These are phyloP conservation scores for Zoanthus gigantus DNA, from an alignment of 92 coral and sea anemone genomes.

Conservation along the genomic window DNA sequence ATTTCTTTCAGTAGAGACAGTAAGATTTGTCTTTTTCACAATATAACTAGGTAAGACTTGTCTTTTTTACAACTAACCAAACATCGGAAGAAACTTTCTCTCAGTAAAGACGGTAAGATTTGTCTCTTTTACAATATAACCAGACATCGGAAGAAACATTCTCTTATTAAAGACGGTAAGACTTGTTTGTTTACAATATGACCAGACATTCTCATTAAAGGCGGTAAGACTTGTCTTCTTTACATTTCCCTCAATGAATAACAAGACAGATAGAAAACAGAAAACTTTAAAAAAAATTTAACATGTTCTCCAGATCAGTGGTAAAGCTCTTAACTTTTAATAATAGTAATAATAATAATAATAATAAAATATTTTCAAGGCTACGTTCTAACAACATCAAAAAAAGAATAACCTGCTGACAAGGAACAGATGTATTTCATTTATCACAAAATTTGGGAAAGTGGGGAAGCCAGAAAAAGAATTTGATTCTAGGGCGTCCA, in stretches of 20 bases:
- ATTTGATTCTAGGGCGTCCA: too few relatives aligned
- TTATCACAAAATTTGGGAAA: too few relatives aligned
- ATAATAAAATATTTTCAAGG: too few relatives aligned
- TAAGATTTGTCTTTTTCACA: background rate
- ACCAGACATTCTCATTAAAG: background rate
- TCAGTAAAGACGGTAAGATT: slow-evolving; percentile 20
- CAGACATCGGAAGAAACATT: slow-evolving; percentile 25
- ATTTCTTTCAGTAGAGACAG: slow-evolving; percentile 23
- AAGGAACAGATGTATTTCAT: too few relatives aligned
- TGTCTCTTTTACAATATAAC: background rate
- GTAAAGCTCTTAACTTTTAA: too few relatives aligned
- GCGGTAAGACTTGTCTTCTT: background rate
- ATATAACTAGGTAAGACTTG: background rate
- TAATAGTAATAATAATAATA: too few relatives aligned
- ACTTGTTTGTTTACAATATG: background rate
- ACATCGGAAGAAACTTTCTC: slow-evolving; percentile 29
- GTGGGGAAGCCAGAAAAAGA: too few relatives aligned
- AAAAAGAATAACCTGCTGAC: too few relatives aligned
- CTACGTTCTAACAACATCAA: too few relatives aligned
- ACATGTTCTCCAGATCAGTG: too few relatives aligned
- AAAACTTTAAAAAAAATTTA: too few relatives aligned
- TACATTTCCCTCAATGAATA: background rate
- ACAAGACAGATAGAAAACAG: too few relatives aligned
- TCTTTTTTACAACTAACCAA: background rate
- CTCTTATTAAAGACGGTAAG: slow-evolving; percentile 14